Percentiles rank a stretch among this genome's conserved stretches.
phyloP scores from a whole-genome alignment of 35 echinoderm and acorn worm genomes.

The Acanthaster planci region DNA sequence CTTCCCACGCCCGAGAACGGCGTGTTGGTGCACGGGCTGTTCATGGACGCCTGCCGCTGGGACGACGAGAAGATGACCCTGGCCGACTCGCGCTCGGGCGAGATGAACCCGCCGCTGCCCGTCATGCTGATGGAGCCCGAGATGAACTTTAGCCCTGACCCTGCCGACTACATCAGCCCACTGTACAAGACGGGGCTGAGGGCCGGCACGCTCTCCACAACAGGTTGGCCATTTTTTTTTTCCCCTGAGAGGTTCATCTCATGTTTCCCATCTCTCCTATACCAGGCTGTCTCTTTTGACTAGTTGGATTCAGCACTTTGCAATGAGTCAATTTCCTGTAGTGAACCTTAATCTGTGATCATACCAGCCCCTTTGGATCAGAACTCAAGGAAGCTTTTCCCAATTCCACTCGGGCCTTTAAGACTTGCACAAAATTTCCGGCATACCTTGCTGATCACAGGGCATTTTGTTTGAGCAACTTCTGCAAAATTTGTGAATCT shows the following conservation, averaged over 20 bases:
- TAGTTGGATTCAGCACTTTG: no score
- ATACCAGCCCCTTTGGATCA: no score
- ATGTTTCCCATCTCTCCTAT: no score
- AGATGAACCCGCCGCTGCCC: slow-evolving; percentile 96
- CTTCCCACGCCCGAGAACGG: slow-evolving; percentile 74
- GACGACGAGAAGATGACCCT: slow-evolving; percentile 86
- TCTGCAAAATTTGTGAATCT: no score
- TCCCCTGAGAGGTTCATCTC: not conserved
- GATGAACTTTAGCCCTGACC: slow-evolving; percentile 80
- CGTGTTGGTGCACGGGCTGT: slow-evolving; percentile 90
- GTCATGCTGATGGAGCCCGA: slow-evolving; percentile 97
- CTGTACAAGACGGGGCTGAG: slow-evolving; percentile 93
- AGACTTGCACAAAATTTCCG: no score
- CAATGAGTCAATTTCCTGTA: no score
- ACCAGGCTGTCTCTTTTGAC: no score
- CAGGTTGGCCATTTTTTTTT: slow-evolving; percentile 52
- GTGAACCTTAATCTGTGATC: no score
- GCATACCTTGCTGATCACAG: no score
- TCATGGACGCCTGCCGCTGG: slow-evolving; percentile 95
- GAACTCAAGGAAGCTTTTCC: no score
- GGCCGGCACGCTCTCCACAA: slow-evolving; percentile 91
- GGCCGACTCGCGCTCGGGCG: slow-evolving; percentile 60
- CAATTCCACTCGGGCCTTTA: no score
- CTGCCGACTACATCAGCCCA: slow-evolving; percentile 76
- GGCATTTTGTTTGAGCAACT: no score